Base-by-base conservation (phyloP, 2,888 invertebrate genomes). In the Nasonovia ribisnigri region DNA sequence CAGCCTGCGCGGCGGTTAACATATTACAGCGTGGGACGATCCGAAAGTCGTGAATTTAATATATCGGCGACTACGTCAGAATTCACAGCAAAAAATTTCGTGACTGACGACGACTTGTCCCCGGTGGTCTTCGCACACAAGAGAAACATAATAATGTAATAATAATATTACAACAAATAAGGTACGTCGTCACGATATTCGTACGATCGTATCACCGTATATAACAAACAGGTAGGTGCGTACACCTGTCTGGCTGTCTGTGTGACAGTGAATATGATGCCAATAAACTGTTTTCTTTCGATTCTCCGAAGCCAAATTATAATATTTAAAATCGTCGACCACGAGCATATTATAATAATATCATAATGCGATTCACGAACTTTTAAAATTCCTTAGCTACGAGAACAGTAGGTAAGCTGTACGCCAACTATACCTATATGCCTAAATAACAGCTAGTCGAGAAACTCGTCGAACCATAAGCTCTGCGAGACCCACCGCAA, bases 21-120 rank as follows among this genome's bases (percentile, higher is more conserved):
- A n/a, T 84, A 77, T 67, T 36, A 43, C 43, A 46, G 29, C 86
- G 86, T 86, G 86, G 86, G 86, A 86, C 86, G 86, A 86, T 46
- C 46, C 26, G 86, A 86, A 86, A 86, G 86, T 86, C 46, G 46
- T 46, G 86, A 46, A 29, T 43, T 43, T 43, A 46, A 86, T 29
- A 29, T n/a, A 86, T 43, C 86, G 86, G 86, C 5, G 29, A 86
- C 86, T 46, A 6, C 86, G 86, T 86, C 86, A 86, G 77, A 77
- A 77, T 86, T 29, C 46, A 43, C 29, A 20, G 20, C 11, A 77
- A 77, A 20, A 20, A 36, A 13, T 13, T 16, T 43, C 6, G 46
- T 13, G 46, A 29, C 46, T 29, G 86, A 13, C 84, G 29, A 26
- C 29, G 29, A 29, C 86, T 43, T 29, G 46, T 43, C n/a, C 29